Conservation (phyloP, 2,888 invertebrate genomes). For the Trichopria drosophilae region DNA sequence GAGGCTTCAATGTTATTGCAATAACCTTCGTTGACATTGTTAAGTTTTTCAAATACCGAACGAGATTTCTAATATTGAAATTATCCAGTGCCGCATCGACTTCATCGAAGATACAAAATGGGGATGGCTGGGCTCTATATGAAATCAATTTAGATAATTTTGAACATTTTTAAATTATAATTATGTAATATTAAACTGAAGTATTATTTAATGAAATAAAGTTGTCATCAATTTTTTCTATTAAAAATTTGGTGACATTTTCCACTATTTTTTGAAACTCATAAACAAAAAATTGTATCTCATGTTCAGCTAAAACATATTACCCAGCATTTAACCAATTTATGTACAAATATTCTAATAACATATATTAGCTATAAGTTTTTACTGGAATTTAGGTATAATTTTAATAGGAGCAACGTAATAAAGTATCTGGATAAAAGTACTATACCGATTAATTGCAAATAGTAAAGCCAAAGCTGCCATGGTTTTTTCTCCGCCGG, state of each 20-base stretch:
- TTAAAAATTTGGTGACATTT: too few species aligned
- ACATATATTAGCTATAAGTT: too few species aligned
- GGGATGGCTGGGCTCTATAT: conserved; percentile 84
- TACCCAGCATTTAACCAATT: too few species aligned
- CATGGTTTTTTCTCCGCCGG: conserved; percentile 97
- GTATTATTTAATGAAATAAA: too few species aligned
- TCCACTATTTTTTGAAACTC: too few species aligned
- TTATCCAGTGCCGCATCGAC: conserved; percentile 98
- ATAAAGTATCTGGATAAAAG: too few species aligned
- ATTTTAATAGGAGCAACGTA: too few species aligned
- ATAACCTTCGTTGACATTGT: conserved; percentile 86
- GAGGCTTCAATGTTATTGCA: conserved; percentile 95
- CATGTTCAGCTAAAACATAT: too few species aligned
- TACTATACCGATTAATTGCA: conserved; percentile 84
- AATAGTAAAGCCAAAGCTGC: conserved; percentile 94
- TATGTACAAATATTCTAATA: conserved; percentile 5
- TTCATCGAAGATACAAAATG: conserved; percentile 97
- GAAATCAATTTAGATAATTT: not conserved
- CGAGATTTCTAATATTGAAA: conserved; percentile 95
- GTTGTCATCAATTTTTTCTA: too few species aligned
- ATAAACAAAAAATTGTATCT: too few species aligned
- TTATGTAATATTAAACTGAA: too few species aligned
- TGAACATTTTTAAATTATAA: not conserved
- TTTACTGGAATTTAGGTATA: too few species aligned
- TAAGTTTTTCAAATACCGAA: conserved; percentile 87